A percentile compares a stretch with the other conserved stretches of the same genome.
phyloP scores from a whole-genome alignment of 2,113 vertebrate species.

The Cottus gobio region DNA sequence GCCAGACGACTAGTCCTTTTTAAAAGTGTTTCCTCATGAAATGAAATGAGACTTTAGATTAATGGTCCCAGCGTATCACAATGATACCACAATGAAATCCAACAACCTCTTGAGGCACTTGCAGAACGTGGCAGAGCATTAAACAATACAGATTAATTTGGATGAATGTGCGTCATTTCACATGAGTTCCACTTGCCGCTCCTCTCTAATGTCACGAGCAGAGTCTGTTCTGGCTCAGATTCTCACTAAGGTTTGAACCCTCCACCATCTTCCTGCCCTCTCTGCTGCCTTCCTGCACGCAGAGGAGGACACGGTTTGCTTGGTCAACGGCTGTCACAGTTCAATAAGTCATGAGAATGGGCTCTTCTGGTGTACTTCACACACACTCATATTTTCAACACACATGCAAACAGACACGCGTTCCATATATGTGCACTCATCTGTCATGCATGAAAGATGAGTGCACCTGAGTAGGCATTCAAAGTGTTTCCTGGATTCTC shows the following conservation, averaged over 20 bases:
- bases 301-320: constrained; percentile 9
- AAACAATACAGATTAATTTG: background rate
- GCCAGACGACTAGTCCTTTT: background rate
- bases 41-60: background rate
- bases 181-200: constrained; percentile 1
- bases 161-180: background rate
- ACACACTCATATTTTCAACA: background rate
- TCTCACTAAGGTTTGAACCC: constrained; percentile 19
- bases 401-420: constrained; percentile 1
- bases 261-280: background rate
- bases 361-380: constrained; percentile 25
- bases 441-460: constrained; percentile 42
- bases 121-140: constrained; percentile 16
- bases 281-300: background rate
- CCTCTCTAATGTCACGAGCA: background rate
- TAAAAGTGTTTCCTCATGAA: background rate
- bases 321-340: constrained; percentile 9
- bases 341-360: constrained; percentile 40
- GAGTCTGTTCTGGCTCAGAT: constrained; percentile 6
- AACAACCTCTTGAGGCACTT: constrained; percentile 11
- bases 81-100: constrained; percentile 17
- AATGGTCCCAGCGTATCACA: background rate
- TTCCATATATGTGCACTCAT: constrained; percentile 21
- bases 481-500: background rate
- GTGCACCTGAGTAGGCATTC: constrained; percentile 32